A percentile compares a stretch with the other conserved stretches of the same genome.
Conservation (phyloP, 2,888 invertebrate species). For the Pristionchus arcanus region DNA sequence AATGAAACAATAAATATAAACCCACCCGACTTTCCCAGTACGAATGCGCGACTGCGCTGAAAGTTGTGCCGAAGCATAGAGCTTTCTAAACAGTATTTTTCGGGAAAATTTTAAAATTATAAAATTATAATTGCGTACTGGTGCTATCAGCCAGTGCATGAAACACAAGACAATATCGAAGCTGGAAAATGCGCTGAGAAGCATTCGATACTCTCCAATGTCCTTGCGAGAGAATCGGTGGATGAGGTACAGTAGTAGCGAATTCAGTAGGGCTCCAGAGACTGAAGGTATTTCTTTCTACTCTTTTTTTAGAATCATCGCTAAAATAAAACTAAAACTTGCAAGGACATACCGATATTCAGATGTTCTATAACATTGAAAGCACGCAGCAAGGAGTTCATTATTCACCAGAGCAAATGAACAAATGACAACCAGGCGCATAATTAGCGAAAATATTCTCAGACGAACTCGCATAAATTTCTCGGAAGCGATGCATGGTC, state of each 20-base stretch:
- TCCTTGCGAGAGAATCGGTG: background rate
- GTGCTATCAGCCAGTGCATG: background rate
- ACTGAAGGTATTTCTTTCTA: background rate
- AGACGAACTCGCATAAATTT: too few species aligned
- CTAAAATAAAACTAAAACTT: too few species aligned
- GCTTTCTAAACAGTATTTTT: background rate
- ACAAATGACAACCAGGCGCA: too few species aligned
- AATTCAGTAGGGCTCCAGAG: background rate
- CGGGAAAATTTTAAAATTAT: too few species aligned
- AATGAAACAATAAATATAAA: background rate
- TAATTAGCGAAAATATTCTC: too few species aligned
- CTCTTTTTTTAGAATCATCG: too few species aligned
- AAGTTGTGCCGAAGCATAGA: background rate
- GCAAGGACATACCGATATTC: too few species aligned
- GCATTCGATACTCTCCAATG: background rate
- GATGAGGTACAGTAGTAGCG: background rate
- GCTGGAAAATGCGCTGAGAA: background rate
- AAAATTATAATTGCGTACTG: background rate
- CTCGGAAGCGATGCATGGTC: too few species aligned
- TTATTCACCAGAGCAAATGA: too few species aligned
- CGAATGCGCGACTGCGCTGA: background rate
- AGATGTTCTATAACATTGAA: too few species aligned
- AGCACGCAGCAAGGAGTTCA: too few species aligned
- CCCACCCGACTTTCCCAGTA: background rate
- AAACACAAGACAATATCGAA: constrained; percentile 12